These are phyloP conservation scores for Ochotona princeps DNA, from an alignment of 2,113 vertebrate species.

Conservation along the genomic window DNA sequence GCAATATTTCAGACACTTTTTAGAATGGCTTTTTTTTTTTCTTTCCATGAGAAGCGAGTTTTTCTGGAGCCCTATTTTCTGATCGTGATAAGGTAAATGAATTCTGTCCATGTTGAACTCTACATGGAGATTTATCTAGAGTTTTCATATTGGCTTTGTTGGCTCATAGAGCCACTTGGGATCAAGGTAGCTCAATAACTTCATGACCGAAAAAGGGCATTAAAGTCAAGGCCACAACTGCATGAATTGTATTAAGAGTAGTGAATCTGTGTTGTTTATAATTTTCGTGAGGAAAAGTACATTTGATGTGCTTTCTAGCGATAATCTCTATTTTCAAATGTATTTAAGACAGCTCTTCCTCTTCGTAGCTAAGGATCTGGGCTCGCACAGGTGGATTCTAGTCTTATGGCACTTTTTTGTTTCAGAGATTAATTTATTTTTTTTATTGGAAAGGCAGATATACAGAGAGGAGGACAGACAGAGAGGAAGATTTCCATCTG, in stretches of 20 bases:
- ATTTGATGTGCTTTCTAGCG: neutral
- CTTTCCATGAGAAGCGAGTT: neutral
- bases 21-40: neutral
- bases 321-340: neutral
- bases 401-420: neutral
- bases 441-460: no score
- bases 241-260: neutral
- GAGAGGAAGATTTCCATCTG: no score
- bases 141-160: slow-evolving; percentile 7
- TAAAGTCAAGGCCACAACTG: neutral
- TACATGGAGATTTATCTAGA: neutral
- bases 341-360: neutral
- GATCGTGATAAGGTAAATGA: neutral
- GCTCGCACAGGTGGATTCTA: neutral
- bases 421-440: no score
- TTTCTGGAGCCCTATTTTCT: neutral
- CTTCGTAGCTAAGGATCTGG: neutral
- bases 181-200: neutral
- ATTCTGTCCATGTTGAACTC: neutral
- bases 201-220: neutral
- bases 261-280: neutral
- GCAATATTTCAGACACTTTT: neutral
- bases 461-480: no score
- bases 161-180: neutral
- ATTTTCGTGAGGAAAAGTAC: slow-evolving; percentile 9